Conservation (phyloP, 2,113 vertebrate species). For the Oryzias javanicus region DNA sequence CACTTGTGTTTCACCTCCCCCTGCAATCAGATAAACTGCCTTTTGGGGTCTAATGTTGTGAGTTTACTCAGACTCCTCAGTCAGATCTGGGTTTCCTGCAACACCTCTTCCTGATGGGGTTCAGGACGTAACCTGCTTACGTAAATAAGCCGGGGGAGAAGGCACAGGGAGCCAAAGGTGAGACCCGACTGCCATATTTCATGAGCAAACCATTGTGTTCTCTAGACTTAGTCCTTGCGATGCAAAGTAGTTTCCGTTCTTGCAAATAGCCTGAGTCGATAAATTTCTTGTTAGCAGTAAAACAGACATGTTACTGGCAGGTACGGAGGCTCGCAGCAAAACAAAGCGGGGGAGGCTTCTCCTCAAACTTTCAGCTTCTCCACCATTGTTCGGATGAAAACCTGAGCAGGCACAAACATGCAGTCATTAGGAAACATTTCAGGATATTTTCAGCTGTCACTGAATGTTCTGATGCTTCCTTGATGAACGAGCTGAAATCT, state of each 20-base stretch:
- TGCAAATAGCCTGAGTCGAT: slow-evolving; percentile 57
- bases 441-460: neutral
- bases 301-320: slow-evolving; percentile 45
- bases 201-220: slow-evolving; percentile 71
- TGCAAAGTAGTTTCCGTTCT: slow-evolving; percentile 72
- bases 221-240: slow-evolving; percentile 59
- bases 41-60: slow-evolving; percentile 55
- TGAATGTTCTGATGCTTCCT: neutral
- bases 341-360: slow-evolving; percentile 36
- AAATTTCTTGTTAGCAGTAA: slow-evolving; percentile 60
- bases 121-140: slow-evolving; percentile 69
- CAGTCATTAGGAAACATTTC: neutral
- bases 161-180: slow-evolving; percentile 70
- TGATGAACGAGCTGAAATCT: too few relatives aligned
- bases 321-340: slow-evolving; percentile 28
- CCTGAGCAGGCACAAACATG: slow-evolving; percentile 7
- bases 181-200: slow-evolving; percentile 73
- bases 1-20: slow-evolving; percentile 49
- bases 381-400: slow-evolving; percentile 13
- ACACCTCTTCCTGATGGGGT: slow-evolving; percentile 75
- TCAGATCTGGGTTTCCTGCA: slow-evolving; percentile 67
- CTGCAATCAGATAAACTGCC: slow-evolving; percentile 35
- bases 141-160: slow-evolving; percentile 69
- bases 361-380: neutral
- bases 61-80: slow-evolving; percentile 51